phyloP scores from a whole-genome alignment of 2,113 vertebrate genomes.

The Ceratotherium simum region DNA sequence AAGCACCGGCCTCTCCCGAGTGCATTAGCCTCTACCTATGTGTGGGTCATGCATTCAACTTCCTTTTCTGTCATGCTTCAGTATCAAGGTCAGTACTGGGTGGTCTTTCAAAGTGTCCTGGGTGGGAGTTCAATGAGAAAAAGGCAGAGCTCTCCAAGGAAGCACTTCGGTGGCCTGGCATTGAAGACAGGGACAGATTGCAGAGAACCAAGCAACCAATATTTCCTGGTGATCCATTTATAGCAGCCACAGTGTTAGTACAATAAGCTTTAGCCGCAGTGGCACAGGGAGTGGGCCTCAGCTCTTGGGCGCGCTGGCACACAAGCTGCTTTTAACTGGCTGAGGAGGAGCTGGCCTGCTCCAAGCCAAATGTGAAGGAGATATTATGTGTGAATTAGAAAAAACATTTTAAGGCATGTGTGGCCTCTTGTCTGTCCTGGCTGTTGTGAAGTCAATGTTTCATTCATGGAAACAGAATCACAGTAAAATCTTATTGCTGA shows the following conservation, averaged over 20 bases:
- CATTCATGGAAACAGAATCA: background rate
- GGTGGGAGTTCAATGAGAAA: background rate
- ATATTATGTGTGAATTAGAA: background rate
- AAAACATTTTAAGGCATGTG: background rate
- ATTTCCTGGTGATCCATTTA: background rate
- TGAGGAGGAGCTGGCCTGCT: background rate
- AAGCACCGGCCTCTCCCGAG: background rate
- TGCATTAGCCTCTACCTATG: accelerated
- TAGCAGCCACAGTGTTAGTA: background rate
- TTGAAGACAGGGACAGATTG: conserved; percentile 12
- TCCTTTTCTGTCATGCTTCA: background rate
- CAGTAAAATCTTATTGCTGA: background rate
- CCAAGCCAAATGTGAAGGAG: background rate
- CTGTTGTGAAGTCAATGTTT: background rate
- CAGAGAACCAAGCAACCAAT: background rate
- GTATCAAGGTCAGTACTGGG: background rate
- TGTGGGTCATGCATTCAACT: too few relatives aligned
- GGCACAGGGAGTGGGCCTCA: background rate
- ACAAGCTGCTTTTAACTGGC: background rate
- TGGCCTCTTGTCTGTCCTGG: background rate
- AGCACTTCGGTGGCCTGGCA: conserved; percentile 17
- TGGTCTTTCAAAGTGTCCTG: background rate
- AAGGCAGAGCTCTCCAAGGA: background rate
- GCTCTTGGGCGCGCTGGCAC: background rate
- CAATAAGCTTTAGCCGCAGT: background rate